These are phyloP conservation scores for Cardiocondyla obscurior DNA, from an alignment of 1,140 invertebrate species.

Conservation along the genomic window DNA sequence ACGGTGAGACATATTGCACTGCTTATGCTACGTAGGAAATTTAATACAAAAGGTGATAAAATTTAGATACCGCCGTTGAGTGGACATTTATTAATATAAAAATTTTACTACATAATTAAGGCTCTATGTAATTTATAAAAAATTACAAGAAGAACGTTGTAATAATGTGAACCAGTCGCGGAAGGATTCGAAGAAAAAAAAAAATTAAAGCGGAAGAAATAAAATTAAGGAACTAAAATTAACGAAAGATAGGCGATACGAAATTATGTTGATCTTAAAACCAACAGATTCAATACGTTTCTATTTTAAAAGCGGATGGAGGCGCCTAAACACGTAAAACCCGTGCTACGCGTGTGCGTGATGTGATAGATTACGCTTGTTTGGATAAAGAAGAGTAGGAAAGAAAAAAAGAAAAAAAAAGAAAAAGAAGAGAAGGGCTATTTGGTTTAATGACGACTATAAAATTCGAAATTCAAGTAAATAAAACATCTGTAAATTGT, in stretches of 20 bases:
- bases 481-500: not conserved
- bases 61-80: not conserved
- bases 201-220: not conserved
- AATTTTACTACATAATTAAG: not conserved
- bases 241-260: not conserved
- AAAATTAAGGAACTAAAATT: not conserved
- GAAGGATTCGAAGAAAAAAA: not conserved
- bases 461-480: not conserved
- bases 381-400: not conserved
- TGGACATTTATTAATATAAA: not conserved
- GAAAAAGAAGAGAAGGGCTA: not conserved
- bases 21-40: not conserved
- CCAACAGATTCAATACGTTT: constrained; percentile 1
- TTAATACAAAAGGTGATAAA: not conserved
- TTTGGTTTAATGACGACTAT: not conserved
- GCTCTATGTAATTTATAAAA: too few species aligned
- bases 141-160: too few species aligned
- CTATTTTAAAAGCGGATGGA: constrained; percentile 11
- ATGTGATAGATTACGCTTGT: constrained; percentile 14
- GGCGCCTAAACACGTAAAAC: constrained; percentile 1
- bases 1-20: not conserved
- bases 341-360: not conserved
- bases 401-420: not conserved
- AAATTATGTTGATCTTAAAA: constrained; percentile 23
- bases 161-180: not conserved